These are phyloP conservation scores for Cottoperca gobio DNA, from an alignment of 2,797 vertebrate genomes.

Conservation along the genomic window DNA sequence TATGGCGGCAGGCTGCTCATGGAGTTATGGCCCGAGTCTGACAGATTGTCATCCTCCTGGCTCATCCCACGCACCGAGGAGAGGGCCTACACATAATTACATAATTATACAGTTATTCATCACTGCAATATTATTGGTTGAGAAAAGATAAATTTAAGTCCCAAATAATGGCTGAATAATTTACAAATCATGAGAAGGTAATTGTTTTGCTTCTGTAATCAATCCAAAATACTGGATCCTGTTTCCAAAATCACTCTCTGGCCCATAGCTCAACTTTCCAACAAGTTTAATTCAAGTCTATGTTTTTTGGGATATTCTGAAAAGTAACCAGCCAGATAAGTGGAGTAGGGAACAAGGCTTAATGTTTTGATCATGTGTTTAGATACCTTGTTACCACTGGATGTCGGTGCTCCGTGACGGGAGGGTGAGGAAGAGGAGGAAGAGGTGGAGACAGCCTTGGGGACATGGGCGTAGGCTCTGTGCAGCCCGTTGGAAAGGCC, in stretches of 20 bases:
- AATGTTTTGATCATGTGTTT: neutral
- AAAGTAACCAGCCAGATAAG: neutral
- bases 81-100: constrained; percentile 67
- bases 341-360: neutral
- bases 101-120: constrained; percentile 43
- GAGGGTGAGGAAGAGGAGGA: constrained; percentile 89
- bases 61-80: constrained; percentile 85
- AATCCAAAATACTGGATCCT: neutral
- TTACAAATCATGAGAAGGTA: neutral
- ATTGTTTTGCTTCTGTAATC: constrained; percentile 8
- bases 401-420: constrained; percentile 79
- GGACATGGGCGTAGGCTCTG: constrained; percentile 74
- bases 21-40: constrained; percentile 93
- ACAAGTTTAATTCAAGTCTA: neutral
- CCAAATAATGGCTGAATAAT: constrained; percentile 5
- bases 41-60: constrained; percentile 89
- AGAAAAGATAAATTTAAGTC: constrained; percentile 15
- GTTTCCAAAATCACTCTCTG: neutral
- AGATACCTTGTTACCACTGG: constrained; percentile 73
- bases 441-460: constrained; percentile 88
- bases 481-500: constrained; percentile 86
- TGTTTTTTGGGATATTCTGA: neutral
- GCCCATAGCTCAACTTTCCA: neutral
- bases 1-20: constrained; percentile 94
- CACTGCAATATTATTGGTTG: constrained; percentile 1